These are phyloP conservation scores for Drosophila subsilvestris DNA, from an alignment of 2,888 invertebrate genomes.

Conservation along the genomic window DNA sequence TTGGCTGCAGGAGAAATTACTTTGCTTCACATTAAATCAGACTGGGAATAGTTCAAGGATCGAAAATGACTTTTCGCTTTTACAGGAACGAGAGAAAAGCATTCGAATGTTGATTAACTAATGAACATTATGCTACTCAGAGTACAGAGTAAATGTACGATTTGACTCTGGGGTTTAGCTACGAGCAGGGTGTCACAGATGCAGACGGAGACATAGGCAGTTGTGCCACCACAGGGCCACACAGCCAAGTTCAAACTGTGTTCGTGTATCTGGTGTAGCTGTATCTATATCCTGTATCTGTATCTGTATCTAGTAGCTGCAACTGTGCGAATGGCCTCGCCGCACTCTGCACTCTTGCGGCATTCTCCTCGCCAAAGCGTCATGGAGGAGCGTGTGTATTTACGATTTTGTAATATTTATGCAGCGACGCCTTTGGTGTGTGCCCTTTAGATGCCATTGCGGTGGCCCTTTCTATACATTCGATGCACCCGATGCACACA, in stretches of 20 bases:
- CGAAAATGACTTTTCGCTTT: too few species aligned
- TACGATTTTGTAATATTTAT: constrained; percentile 76
- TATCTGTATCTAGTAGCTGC: constrained; percentile 19
- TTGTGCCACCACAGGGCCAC: background rate
- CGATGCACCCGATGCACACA: constrained; percentile 1
- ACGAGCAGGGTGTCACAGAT: background rate
- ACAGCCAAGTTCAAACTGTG: background rate
- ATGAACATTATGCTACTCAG: background rate
- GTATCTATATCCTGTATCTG: constrained; percentile 5
- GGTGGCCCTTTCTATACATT: constrained; percentile 37
- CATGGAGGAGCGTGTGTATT: constrained; percentile 54
- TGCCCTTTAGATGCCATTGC: constrained; percentile 42
- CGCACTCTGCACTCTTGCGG: constrained; percentile 8
- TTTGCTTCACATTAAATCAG: too few species aligned
- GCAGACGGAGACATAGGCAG: background rate
- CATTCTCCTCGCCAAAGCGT: constrained; percentile 5
- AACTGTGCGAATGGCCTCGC: constrained; percentile 48
- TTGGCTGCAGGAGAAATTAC: too few species aligned
- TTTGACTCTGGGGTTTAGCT: background rate
- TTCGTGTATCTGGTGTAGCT: constrained; percentile 1
- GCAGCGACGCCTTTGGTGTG: constrained; percentile 54
- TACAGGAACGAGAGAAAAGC: too few species aligned
- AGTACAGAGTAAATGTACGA: background rate
- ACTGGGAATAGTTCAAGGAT: too few species aligned
- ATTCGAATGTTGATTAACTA: background rate